These are phyloP conservation scores for Holotrichia oblita DNA, from an alignment of 1,140 invertebrate genomes.

Conservation along the genomic window DNA sequence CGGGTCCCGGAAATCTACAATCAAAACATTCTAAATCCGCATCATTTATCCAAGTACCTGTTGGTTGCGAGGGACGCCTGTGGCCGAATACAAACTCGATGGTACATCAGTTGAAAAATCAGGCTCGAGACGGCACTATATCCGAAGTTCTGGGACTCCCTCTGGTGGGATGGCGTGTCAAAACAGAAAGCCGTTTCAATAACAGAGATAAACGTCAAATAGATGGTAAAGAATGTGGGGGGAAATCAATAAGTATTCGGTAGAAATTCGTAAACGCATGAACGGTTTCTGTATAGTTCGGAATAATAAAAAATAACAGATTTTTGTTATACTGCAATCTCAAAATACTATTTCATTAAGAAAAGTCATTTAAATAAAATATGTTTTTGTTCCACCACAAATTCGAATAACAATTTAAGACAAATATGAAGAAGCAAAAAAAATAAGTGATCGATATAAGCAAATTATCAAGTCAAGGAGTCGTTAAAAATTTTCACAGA, in stretches of 20 bases:
- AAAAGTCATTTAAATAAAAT: no score
- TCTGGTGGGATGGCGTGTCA: conserved; percentile 71
- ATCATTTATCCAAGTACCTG: conserved; percentile 62
- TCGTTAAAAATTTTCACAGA: no score
- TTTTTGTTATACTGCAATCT: no score
- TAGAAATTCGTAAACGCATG: no score
- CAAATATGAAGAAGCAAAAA: no score
- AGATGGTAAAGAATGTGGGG: conserved; percentile 13
- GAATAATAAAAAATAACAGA: no score
- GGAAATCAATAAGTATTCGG: conserved; percentile 45
- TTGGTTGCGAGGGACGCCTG: conserved; percentile 73
- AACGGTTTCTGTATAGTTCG: no score
- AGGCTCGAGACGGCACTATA: conserved; percentile 69
- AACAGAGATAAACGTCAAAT: conserved; percentile 43
- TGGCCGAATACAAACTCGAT: conserved; percentile 63
- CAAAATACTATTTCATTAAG: no score
- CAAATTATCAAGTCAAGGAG: no score
- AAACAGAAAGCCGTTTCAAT: conserved; percentile 54
- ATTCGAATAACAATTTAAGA: no score
- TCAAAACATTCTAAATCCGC: conserved; percentile 62
- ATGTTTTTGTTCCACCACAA: no score
- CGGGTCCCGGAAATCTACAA: conserved; percentile 69
- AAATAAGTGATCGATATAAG: no score
- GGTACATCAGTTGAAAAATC: conserved; percentile 67
- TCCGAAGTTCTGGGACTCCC: conserved; percentile 68